Conservation (phyloP, 2,888 invertebrate species). For the Patella depressa region DNA sequence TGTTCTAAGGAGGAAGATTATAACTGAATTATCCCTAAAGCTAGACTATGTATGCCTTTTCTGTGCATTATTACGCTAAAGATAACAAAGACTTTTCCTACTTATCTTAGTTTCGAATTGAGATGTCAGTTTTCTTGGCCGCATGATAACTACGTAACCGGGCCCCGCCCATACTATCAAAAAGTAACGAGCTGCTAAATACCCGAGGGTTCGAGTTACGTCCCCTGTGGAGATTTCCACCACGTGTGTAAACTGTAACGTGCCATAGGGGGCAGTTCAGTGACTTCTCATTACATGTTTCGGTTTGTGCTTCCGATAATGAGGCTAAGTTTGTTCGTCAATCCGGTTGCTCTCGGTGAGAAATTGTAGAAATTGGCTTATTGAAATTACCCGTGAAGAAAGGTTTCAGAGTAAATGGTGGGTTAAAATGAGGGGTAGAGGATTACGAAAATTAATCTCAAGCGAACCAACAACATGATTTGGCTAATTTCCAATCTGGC, state of each 20-base stretch:
- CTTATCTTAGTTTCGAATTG: not conserved
- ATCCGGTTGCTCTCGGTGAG: slow-evolving; percentile 12
- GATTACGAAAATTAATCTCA: slow-evolving; percentile 2
- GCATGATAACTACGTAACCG: slow-evolving; percentile 1
- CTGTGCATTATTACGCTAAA: not conserved
- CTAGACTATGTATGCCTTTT: not conserved
- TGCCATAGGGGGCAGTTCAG: slow-evolving; percentile 11
- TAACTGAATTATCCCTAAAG: too few relatives aligned
- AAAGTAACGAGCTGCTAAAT: slow-evolving; percentile 12
- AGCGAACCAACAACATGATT: slow-evolving; percentile 10
- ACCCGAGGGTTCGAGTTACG: slow-evolving; percentile 6
- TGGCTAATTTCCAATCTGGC: slow-evolving; percentile 3
- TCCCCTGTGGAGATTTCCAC: slow-evolving; percentile 2
- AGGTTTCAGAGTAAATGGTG: slow-evolving; percentile 7
- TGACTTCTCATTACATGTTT: slow-evolving; percentile 11
- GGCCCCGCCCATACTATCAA: not conserved
- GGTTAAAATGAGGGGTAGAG: slow-evolving; percentile 1
- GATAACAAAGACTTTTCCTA: slow-evolving; percentile 1
- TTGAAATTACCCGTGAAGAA: slow-evolving; percentile 11
- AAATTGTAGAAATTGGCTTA: slow-evolving; percentile 8
- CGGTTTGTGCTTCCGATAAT: slow-evolving; percentile 9
- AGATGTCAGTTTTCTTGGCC: slow-evolving; percentile 10
- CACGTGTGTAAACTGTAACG: slow-evolving; percentile 13
- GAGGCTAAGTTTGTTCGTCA: slow-evolving; percentile 13
- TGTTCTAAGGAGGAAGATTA: too few relatives aligned